Percentiles rank a stretch among this genome's conserved stretches.
phyloP scores from a whole-genome alignment of 1,140 invertebrate species.

The Lucilia cuprina region DNA sequence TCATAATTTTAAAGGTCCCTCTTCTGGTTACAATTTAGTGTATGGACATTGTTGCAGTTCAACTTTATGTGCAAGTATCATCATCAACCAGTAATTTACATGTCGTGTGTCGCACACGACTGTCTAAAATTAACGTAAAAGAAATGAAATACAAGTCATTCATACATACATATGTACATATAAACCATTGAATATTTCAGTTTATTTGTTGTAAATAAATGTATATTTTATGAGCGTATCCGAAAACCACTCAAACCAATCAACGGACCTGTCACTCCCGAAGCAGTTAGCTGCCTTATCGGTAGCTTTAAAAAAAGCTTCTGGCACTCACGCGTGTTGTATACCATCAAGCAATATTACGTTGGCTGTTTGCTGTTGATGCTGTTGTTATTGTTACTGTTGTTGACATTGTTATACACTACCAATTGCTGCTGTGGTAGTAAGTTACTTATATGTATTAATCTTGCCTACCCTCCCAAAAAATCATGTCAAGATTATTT shows the following conservation, averaged over 20 bases:
- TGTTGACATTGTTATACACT: neutral
- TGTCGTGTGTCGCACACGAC: slow-evolving; percentile 47
- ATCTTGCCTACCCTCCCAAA: no score
- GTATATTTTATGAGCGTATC: slow-evolving; percentile 24
- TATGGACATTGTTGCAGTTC: neutral
- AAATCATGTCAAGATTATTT: no score
- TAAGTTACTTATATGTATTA: no score
- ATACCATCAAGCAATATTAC: neutral
- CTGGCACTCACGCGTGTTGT: slow-evolving; percentile 57
- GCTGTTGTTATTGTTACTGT: neutral
- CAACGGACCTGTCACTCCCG: slow-evolving; percentile 48
- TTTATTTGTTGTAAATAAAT: slow-evolving; percentile 18
- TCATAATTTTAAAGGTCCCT: neutral
- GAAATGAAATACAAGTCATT: neutral
- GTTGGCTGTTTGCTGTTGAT: neutral
- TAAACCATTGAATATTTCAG: neutral
- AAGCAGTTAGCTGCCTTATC: slow-evolving; percentile 48
- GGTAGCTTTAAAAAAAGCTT: slow-evolving; percentile 58
- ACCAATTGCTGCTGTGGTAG: no score
- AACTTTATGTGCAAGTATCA: neutral
- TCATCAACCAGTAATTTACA: slow-evolving; percentile 54
- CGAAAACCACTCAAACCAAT: slow-evolving; percentile 51
- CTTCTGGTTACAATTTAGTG: neutral
- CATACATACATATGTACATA: neutral
- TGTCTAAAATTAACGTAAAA: neutral